Evolutionary conservation across 2,888 invertebrate genomes (phyloP).

Genomic region (Lissocephala sabroskyi): DNA sequence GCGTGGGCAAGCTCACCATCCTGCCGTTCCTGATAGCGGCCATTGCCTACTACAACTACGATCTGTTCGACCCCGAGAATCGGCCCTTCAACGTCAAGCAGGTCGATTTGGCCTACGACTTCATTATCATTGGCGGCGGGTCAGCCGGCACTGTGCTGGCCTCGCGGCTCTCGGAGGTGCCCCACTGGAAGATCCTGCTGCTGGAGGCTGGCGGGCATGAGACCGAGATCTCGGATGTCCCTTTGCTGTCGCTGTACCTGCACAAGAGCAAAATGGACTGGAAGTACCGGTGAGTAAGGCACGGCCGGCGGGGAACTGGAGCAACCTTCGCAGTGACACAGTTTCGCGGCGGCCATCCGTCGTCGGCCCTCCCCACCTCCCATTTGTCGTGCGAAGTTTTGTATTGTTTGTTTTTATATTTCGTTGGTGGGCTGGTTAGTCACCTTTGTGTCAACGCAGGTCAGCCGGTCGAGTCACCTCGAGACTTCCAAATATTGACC

Average conservation of each 20-base stretch:
- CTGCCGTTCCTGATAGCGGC: slow-evolving; percentile 83
- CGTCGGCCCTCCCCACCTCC: not conserved
- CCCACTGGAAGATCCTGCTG: slow-evolving; percentile 84
- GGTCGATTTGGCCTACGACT: slow-evolving; percentile 84
- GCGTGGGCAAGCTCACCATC: slow-evolving; percentile 82
- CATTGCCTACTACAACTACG: slow-evolving; percentile 88
- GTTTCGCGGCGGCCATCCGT: not conserved
- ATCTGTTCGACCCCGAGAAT: slow-evolving; percentile 88
- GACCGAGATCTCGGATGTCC: slow-evolving; percentile 89
- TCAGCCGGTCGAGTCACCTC: not conserved
- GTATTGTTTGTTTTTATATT: slow-evolving; percentile 18
- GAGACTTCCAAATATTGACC: not conserved
- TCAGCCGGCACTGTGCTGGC: slow-evolving; percentile 89
- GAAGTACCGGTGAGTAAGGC: slow-evolving; percentile 83
- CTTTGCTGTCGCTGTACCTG: slow-evolving; percentile 87
- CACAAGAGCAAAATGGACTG: slow-evolving; percentile 93
- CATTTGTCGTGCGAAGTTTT: not conserved
- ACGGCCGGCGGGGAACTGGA: not conserved
- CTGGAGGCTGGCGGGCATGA: slow-evolving; percentile 91
- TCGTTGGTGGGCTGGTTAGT: not conserved
- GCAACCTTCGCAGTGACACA: slow-evolving; percentile 5
- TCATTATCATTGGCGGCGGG: slow-evolving; percentile 86
- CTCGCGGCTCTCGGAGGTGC: slow-evolving; percentile 84
- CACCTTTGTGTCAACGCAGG: slow-evolving; percentile 36
- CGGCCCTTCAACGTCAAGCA: slow-evolving; percentile 81